Base-by-base conservation (phyloP, 2,888 invertebrate species). In the Pheosia tremula region DNA sequence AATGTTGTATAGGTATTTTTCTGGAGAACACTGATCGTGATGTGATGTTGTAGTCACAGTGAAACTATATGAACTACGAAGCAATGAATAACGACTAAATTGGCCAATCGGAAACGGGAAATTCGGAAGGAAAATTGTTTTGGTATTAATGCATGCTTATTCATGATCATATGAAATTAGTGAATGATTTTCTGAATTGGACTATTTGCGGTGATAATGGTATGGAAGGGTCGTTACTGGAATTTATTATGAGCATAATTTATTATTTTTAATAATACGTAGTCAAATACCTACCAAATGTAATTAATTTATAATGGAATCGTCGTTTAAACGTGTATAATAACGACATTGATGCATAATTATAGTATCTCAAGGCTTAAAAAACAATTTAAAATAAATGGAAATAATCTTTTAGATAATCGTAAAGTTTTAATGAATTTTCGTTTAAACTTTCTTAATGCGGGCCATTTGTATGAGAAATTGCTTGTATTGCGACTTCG, bases 391-490 rank as follows among this genome's bases (percentile, higher is more conserved):
- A 24, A 61, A 43, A 36, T 43, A 54, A 56, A 61, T 64, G 58
- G 61, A 61, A 57, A 60, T 62, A 65, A 67, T 67, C 65, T 59
- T 57, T 38, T 9, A 62, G 64, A 67, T 69, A 64, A 67, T 64
- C 61, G 47, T 66, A 52, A 62, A 69, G 60, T 67, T 69, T 65
- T 59, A 69, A 66, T 69, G 61, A 66, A 66, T 64, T 64, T 69
- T 64, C 57, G 38, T 55, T 43, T 50, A 59, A 47, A 53, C 24
- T 64, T 60, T 55, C 52, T 50, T 39, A 9, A 55, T 24, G 52
- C 60, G 56, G 56, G 55, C 57, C 45, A 11, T 41, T 38, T 37
- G 57, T 47, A 37, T 57, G 47, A 47, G 37, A 57, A 37, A 57
- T 54, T 5, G 54, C 54, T 54, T 37, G 37, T 6, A 54, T 37